These are phyloP conservation scores for Proterorhinus semilunaris DNA, from an alignment of 2,113 vertebrate genomes.

Conservation along the genomic window DNA sequence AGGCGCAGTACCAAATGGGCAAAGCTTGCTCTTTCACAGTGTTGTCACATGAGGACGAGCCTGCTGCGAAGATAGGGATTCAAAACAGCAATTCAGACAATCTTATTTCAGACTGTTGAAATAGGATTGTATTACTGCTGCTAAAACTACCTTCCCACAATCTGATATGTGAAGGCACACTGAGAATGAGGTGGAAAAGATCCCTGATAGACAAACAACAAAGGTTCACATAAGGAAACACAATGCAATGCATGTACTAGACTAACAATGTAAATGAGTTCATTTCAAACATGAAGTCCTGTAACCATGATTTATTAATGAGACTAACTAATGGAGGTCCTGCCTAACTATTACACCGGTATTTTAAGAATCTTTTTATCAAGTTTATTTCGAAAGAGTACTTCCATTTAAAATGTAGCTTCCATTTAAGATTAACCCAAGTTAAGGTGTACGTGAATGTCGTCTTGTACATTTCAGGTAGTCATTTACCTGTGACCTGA, in stretches of 20 bases:
- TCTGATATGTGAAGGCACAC: not conserved
- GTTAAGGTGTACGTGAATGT: too few relatives aligned
- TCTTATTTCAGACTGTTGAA: not conserved
- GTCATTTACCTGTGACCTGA: not conserved
- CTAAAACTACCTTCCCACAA: not conserved
- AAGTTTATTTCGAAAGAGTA: too few relatives aligned
- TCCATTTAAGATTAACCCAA: too few relatives aligned
- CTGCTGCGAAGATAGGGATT: not conserved
- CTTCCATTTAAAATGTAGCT: too few relatives aligned
- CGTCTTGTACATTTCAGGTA: not conserved
- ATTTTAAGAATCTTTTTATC: too few relatives aligned
- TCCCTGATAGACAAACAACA: not conserved
- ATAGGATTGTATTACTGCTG: not conserved
- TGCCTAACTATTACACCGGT: too few relatives aligned
- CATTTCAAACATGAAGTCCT: too few relatives aligned
- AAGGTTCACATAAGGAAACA: too few relatives aligned
- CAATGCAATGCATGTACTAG: too few relatives aligned
- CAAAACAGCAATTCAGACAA: not conserved
- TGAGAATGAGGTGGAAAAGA: not conserved
- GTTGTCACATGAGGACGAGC: not conserved
- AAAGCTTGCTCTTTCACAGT: constrained; percentile 14
- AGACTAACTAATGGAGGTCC: too few relatives aligned
- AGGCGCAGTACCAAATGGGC: constrained; percentile 17
- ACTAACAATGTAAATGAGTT: too few relatives aligned
- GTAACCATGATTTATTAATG: too few relatives aligned